A percentile compares a stretch with the other conserved stretches of the same genome.
phyloP scores from a whole-genome alignment of 2,888 invertebrate genomes.

The Ommatoiulus sabulosus region DNA sequence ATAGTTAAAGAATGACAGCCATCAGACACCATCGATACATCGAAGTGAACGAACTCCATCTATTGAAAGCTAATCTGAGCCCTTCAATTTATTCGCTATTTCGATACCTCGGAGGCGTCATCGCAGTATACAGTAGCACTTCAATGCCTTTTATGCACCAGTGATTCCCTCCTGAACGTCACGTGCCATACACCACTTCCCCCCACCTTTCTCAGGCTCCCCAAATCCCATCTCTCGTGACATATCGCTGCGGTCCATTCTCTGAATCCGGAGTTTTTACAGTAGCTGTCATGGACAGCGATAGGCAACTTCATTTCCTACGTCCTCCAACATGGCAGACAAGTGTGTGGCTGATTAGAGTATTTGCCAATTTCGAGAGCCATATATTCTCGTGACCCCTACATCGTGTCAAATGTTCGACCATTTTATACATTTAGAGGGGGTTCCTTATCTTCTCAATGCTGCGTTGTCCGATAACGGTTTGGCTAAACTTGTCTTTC shows the following conservation, averaged over 20 bases:
- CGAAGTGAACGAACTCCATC: neutral
- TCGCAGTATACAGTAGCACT: neutral
- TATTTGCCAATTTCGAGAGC: constrained; percentile 12
- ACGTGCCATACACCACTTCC: neutral
- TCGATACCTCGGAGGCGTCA: no score
- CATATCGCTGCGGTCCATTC: constrained; percentile 34
- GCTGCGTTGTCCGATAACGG: constrained; percentile 20
- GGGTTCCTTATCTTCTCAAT: constrained; percentile 13
- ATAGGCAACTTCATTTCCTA: constrained; percentile 25
- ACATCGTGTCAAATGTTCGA: constrained; percentile 34
- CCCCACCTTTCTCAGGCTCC: constrained; percentile 16
- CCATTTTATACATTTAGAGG: constrained; percentile 23
- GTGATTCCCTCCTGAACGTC: neutral
- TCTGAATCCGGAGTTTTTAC: constrained; percentile 6
- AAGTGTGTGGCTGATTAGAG: constrained; percentile 21
- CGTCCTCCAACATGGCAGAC: constrained; percentile 17
- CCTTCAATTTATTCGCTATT: no score
- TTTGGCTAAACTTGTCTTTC: neutral
- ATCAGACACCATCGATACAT: neutral
- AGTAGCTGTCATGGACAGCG: constrained; percentile 14
- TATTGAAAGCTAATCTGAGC: neutral
- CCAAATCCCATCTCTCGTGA: constrained; percentile 15
- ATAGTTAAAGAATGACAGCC: no score
- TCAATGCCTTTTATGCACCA: neutral
- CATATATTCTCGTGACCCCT: constrained; percentile 21